These are phyloP conservation scores for Oenanthe melanoleuca DNA, from an alignment of 2,113 vertebrate genomes.

Conservation along the genomic window DNA sequence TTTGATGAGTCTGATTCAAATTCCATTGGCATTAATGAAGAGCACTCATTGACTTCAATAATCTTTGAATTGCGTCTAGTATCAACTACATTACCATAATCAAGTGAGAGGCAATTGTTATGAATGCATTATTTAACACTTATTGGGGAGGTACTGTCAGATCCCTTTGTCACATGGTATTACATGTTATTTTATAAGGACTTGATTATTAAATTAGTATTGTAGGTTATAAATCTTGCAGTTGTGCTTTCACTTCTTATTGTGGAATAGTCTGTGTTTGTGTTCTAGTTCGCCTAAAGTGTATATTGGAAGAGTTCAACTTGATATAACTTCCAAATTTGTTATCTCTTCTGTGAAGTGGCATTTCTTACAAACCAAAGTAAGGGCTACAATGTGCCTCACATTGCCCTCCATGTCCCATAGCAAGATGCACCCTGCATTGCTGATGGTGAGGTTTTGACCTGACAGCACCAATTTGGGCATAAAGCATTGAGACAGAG, in stretches of 20 bases:
- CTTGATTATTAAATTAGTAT: conserved; percentile 61
- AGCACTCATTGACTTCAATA: conserved; percentile 45
- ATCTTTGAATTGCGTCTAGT: conserved; percentile 35
- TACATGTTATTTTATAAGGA: conserved; percentile 20
- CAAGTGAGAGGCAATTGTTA: conserved; percentile 44
- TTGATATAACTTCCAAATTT: background rate
- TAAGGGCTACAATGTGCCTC: background rate
- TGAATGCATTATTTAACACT: conserved; percentile 54
- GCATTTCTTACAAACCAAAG: conserved; percentile 6
- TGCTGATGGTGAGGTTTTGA: background rate
- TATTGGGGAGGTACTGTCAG: background rate
- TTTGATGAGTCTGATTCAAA: conserved; percentile 44
- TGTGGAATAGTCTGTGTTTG: background rate
- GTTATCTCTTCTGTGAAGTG: background rate
- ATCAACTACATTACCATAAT: conserved; percentile 49
- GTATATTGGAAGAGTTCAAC: background rate
- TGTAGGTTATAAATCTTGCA: background rate
- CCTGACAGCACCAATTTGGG: background rate
- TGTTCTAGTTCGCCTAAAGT: background rate
- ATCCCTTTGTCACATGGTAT: conserved; percentile 26
- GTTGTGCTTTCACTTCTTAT: background rate
- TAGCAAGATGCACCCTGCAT: background rate
- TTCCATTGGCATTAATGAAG: conserved; percentile 33
- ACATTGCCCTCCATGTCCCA: background rate
- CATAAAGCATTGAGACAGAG: background rate